phyloP scores from a whole-genome alignment of 2,888 invertebrate species.

The Scotopteryx bipunctaria region DNA sequence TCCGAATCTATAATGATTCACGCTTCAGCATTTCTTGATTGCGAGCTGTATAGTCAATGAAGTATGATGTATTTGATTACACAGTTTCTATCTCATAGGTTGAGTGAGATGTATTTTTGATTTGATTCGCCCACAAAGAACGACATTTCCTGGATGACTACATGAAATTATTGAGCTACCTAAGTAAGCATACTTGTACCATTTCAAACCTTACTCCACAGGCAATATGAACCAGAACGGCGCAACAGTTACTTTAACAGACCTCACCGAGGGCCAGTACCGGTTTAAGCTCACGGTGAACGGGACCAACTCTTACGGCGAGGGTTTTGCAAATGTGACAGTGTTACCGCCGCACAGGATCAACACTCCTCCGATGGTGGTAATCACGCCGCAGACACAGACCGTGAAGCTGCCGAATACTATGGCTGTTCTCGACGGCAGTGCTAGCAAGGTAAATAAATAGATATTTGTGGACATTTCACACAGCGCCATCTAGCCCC shows the following conservation, averaged over 20 bases:
- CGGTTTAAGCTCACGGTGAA: slow-evolving; percentile 92
- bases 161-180: no score
- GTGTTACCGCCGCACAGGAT: slow-evolving; percentile 92
- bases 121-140: no score
- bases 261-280: slow-evolving; percentile 94
- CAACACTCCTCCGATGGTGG: slow-evolving; percentile 92
- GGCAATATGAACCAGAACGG: slow-evolving; percentile 93
- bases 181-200: not conserved
- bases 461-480: no score
- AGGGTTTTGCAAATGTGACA: slow-evolving; percentile 94
- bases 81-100: no score
- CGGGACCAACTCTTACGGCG: slow-evolving; percentile 90
- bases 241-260: slow-evolving; percentile 91
- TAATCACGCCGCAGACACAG: slow-evolving; percentile 93
- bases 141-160: no score
- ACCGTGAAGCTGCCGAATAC: slow-evolving; percentile 95
- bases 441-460: slow-evolving; percentile 83
- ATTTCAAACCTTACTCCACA: slow-evolving; percentile 47
- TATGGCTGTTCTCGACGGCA: slow-evolving; percentile 95
- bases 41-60: no score
- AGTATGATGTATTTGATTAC: no score
- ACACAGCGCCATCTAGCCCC: no score
- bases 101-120: no score
- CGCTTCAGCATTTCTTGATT: no score
- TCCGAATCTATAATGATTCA: no score